Evolutionary conservation across 2,797 vertebrate species (phyloP), one percentile per base, ranked within the genome.

Genomic region (Rallus crepitans): DNA sequence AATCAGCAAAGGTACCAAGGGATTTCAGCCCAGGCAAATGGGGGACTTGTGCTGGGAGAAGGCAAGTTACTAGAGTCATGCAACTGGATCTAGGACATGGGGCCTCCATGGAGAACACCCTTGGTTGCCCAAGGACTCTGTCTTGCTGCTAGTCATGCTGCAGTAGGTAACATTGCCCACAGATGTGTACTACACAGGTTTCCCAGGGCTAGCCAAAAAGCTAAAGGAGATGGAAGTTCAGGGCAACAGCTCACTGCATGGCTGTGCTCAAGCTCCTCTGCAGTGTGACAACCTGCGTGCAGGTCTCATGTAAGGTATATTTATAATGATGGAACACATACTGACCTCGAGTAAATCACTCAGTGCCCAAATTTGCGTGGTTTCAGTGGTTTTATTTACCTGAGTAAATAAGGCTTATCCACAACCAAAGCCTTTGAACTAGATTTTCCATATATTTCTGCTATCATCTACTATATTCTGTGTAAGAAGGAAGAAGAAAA

Each of bases 211-310:
- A 6, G 31, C 23, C 37, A 21, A 35, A 83, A 87, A 66, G 19
- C 18, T 31, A 64, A 57, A 39, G 14, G 27, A 92, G 16, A 23
- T 15, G 59, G 63, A 63, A 52, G n/a, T 47, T 59, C 35, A n/a
- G 33, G 30, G 16, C 30, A 87, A 17, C 31, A 73, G 14, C 35
- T 63, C 31, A 20, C 11, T 47, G 30, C 35, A 35, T 35, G 75
- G 18, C 28, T 45, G 9, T 9, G n/a, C 21, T 73, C 31, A 52
- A 73, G 31, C 33, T 73, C 39, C 79, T 65, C 23, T 76, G 45
- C 64, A 60, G 55, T 2, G 1, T 11, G 72, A 45, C 0, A 0
- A 15, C 30, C 39, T 37, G 25, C 0, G 9, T 63, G 35, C 21
- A 56, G n/a, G n/a, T 48, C 21, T 80, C 59, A 12, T 3, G 10